A percentile compares a stretch with the other conserved stretches of the same genome.
Conservation (phyloP, 2,113 vertebrate species). For the Lucifuga dentata region DNA sequence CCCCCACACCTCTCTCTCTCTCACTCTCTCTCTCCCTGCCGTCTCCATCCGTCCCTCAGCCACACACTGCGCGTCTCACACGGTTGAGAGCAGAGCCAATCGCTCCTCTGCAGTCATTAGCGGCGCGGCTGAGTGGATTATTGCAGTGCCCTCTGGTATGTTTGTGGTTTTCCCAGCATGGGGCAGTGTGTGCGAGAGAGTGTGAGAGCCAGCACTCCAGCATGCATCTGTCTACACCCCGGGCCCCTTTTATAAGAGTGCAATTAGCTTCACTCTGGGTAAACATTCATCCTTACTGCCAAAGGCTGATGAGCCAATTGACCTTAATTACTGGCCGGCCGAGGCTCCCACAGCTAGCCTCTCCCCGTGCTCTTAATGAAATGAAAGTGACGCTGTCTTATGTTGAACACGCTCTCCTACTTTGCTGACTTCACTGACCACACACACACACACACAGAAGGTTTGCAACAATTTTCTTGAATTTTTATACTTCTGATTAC, state of each 20-base stretch:
- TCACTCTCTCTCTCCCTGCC: not conserved
- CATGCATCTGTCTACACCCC: slow-evolving; percentile 69
- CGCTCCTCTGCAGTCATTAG: slow-evolving; percentile 70
- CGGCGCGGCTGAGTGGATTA: slow-evolving; percentile 69
- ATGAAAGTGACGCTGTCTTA: slow-evolving; percentile 73
- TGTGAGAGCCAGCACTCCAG: slow-evolving; percentile 70
- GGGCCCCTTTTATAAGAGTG: slow-evolving; percentile 73
- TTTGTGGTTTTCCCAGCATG: slow-evolving; percentile 78
- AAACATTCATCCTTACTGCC: slow-evolving; percentile 79
- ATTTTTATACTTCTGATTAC: slow-evolving; percentile 37
- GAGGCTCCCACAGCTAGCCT: slow-evolving; percentile 60
- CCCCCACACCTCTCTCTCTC: not conserved
- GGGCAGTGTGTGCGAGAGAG: slow-evolving; percentile 54
- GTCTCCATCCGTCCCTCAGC: slow-evolving; percentile 35
- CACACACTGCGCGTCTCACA: slow-evolving; percentile 44
- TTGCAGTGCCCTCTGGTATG: slow-evolving; percentile 73
- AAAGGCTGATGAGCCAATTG: slow-evolving; percentile 80
- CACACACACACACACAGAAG: slow-evolving; percentile 31
- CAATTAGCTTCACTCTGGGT: slow-evolving; percentile 79
- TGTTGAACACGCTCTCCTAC: slow-evolving; percentile 48
- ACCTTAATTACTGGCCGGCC: slow-evolving; percentile 78
- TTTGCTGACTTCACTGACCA: slow-evolving; percentile 51
- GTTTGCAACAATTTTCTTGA: slow-evolving; percentile 35
- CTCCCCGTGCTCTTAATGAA: slow-evolving; percentile 66
- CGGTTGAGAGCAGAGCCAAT: slow-evolving; percentile 53